These are phyloP conservation scores for Semibalanus balanoides DNA, from an alignment of 1,140 invertebrate genomes.

Conservation along the genomic window DNA sequence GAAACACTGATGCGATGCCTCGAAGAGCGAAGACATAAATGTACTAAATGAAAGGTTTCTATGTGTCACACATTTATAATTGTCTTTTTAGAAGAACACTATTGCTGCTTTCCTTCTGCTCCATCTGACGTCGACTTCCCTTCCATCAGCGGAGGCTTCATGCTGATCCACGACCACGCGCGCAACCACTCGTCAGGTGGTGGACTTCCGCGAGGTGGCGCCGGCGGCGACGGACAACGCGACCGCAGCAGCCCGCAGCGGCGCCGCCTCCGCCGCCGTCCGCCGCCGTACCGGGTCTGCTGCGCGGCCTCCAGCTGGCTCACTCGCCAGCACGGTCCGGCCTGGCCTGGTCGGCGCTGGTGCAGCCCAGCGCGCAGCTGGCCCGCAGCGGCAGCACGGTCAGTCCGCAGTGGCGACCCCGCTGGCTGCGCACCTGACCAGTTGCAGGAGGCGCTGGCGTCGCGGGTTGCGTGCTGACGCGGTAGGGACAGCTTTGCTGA, in stretches of 20 bases:
- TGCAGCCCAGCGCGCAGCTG: slow-evolving; percentile 46
- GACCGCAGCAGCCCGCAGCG: slow-evolving; percentile 8
- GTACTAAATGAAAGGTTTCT: no score
- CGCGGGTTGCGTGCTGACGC: background rate
- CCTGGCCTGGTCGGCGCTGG: slow-evolving; percentile 46
- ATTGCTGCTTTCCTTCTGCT: no score
- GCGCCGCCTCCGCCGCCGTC: slow-evolving; percentile 13
- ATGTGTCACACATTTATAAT: no score
- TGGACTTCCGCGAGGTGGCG: slow-evolving; percentile 38
- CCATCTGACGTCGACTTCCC: no score
- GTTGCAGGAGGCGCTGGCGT: background rate
- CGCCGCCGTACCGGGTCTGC: slow-evolving; percentile 39
- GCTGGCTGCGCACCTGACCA: background rate
- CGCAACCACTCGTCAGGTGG: slow-evolving; percentile 32
- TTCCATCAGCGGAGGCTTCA: slow-evolving; percentile 42
- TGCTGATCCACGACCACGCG: slow-evolving; percentile 53
- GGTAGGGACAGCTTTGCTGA: background rate
- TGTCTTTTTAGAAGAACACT: no score
- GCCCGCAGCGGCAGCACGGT: slow-evolving; percentile 29
- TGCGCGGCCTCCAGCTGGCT: slow-evolving; percentile 41
- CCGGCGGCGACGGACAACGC: slow-evolving; percentile 15
- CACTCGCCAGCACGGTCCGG: slow-evolving; percentile 45
- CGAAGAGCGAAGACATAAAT: no score
- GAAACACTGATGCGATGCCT: no score
- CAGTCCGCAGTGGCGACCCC: background rate